Base-by-base conservation (phyloP, 2,113 vertebrate genomes). In the Sisor rabdophorus region DNA sequence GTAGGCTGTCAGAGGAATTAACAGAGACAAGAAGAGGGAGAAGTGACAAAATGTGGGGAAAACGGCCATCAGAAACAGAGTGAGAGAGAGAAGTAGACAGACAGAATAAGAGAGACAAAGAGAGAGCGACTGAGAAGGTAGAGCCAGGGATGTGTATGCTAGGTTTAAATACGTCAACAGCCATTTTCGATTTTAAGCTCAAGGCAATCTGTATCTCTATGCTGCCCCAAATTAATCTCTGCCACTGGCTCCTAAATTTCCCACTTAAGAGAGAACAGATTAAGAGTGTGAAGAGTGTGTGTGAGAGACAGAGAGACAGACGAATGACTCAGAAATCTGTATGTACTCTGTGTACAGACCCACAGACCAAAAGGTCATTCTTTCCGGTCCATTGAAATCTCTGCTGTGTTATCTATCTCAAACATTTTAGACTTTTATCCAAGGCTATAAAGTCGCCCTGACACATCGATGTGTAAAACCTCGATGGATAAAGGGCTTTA, bases 1-100 rank as follows among this genome's bases (percentile, higher is more conserved):
- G 85, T 80, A 78, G 84, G 86, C 85, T 87, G 87, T 87, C 87
- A 83, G 87, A 85, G 85, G 89, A 90, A 91, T 90, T 91, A 89
- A 85, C 80, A 84, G 86, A 89, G 88, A 90, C 90, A 88, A 91
- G 85, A 50, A n/a, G 11, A 22, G 15, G 50, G 30, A 30, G 20
- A 1, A 17, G 86, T 87, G 86, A 89, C 84, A 86, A 87, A 50
- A 68, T 68, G 22, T 50, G 47, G 10, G 5, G 1, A 28, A 52
- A 55, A 52, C 17, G 28, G 1, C 47, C 12, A 13, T 78, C 89
- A 87, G 84, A 88, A 87, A 77, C 69, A 87, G 86, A 86, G 84
- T 84, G 81, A 86, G 16, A 69, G 26, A 85, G 85, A 83, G 63
- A 80, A 81, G 80, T 82, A 52, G 81, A 84, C 84, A 79, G 80